A percentile compares a stretch with the other conserved stretches of the same genome.
These are phyloP conservation scores for Enteromius anoplus DNA, from an alignment of 2,797 vertebrate species.

Conservation along the genomic window DNA sequence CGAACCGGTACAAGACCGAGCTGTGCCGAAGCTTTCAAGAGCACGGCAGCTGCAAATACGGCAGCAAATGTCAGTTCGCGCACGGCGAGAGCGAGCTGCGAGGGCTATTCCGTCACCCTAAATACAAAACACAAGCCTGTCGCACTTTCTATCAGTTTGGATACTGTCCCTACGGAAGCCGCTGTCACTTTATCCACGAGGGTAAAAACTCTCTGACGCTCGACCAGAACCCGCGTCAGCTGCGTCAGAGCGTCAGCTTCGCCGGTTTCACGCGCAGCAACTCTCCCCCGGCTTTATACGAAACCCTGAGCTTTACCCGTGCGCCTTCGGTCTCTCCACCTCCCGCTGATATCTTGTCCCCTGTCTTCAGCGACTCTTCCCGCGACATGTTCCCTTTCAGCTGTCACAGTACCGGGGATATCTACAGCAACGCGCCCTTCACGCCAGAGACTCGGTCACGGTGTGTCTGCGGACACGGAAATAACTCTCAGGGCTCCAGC, in stretches of 20 bases:
- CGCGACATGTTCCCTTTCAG: conserved; percentile 72
- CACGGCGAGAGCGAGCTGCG: conserved; percentile 86
- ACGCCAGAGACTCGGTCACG: conserved; percentile 72
- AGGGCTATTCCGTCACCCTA: conserved; percentile 86
- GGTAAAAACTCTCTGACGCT: conserved; percentile 68
- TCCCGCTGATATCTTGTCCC: conserved; percentile 76
- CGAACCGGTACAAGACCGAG: conserved; percentile 92
- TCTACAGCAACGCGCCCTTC: conserved; percentile 71
- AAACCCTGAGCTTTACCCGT: conserved; percentile 77
- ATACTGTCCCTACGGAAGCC: conserved; percentile 88
- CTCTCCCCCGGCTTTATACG: conserved; percentile 76
- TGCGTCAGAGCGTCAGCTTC: conserved; percentile 88
- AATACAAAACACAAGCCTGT: conserved; percentile 92
- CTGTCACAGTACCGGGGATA: conserved; percentile 70
- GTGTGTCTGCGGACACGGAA: conserved; percentile 79
- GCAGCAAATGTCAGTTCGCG: conserved; percentile 91
- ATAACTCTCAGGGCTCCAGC: conserved; percentile 62
- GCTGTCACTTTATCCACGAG: conserved; percentile 93
- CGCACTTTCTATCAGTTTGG: conserved; percentile 92
- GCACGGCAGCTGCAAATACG: conserved; percentile 88
- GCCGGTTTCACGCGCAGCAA: conserved; percentile 82
- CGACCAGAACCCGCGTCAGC: conserved; percentile 70
- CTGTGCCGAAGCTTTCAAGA: conserved; percentile 91
- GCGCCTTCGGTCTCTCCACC: conserved; percentile 83
- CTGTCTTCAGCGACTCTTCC: conserved; percentile 69